These are phyloP conservation scores for Columbina picui DNA, from an alignment of 2,113 vertebrate genomes.

Conservation along the genomic window DNA sequence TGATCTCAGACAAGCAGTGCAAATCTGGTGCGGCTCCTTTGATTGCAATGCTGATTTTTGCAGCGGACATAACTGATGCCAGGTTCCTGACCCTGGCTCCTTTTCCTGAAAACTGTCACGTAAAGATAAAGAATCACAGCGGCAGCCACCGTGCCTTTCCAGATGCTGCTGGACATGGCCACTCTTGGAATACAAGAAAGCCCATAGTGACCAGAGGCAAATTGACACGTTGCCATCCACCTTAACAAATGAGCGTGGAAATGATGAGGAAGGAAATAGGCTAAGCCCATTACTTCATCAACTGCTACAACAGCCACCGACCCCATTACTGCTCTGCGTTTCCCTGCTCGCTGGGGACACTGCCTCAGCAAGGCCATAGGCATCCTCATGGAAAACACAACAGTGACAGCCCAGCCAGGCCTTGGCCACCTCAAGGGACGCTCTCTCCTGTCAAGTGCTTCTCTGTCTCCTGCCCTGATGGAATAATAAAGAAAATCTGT, in stretches of 20 bases:
- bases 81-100: not conserved
- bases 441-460: not conserved
- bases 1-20: not conserved
- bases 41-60: not conserved
- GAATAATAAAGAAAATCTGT: conserved; percentile 32
- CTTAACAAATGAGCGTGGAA: not conserved
- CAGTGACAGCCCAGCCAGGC: not conserved
- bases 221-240: not conserved
- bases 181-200: not conserved
- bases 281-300: not conserved
- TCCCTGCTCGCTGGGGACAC: not conserved
- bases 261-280: conserved; percentile 1
- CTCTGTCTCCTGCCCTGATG: conserved; percentile 17
- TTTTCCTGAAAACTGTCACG: not conserved
- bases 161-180: not conserved
- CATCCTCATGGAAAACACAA: not conserved
- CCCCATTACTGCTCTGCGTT: not conserved
- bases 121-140: not conserved
- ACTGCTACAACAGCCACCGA: not conserved
- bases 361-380: not conserved
- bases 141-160: not conserved
- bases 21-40: not conserved
- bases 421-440: not conserved
- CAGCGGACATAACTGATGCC: not conserved
- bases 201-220: not conserved